Conservation (phyloP, 2,113 vertebrate species). For the Oryzias curvinotus region DNA sequence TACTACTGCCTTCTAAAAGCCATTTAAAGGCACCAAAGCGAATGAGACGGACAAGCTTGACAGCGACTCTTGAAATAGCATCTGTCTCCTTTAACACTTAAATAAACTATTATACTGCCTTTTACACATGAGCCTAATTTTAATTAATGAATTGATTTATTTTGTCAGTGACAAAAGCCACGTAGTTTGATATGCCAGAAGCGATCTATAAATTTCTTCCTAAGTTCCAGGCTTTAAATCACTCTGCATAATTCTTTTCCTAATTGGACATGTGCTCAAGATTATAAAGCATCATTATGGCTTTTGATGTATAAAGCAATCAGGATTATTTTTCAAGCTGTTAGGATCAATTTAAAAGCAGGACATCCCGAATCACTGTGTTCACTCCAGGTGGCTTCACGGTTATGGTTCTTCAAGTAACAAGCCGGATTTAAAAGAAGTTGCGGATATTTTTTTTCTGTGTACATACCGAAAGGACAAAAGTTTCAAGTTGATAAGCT, state of each 20-base stretch:
- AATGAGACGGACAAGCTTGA: constrained; percentile 54
- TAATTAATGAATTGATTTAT: constrained; percentile 81
- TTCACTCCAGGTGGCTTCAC: constrained; percentile 8
- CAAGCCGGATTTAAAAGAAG: constrained; percentile 1
- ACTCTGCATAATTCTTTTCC: constrained; percentile 31
- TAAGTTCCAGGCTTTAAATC: constrained; percentile 40
- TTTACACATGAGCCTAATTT: constrained; percentile 62
- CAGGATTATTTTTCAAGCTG: constrained; percentile 27
- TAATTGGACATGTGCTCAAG: constrained; percentile 48
- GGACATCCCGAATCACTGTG: constrained; percentile 11
- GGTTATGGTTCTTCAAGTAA: constrained; percentile 2
- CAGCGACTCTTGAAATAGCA: constrained; percentile 67
- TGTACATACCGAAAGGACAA: constrained; percentile 5
- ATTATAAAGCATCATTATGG: constrained; percentile 43
- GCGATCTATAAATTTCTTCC: constrained; percentile 40
- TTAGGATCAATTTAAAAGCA: constrained; percentile 14
- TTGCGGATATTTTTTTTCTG: background rate
- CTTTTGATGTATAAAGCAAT: constrained; percentile 34
- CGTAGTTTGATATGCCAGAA: constrained; percentile 55
- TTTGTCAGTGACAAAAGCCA: constrained; percentile 70
- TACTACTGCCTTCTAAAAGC: constrained; percentile 65
- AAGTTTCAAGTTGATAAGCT: constrained; percentile 27
- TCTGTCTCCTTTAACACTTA: constrained; percentile 66
- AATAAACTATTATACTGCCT: constrained; percentile 64
- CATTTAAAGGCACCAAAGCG: constrained; percentile 60